Percentiles rank a stretch among this genome's conserved stretches.
These are phyloP conservation scores for Caenorhabditis wallacei DNA, from an alignment of 2,888 invertebrate genomes.

Conservation along the genomic window DNA sequence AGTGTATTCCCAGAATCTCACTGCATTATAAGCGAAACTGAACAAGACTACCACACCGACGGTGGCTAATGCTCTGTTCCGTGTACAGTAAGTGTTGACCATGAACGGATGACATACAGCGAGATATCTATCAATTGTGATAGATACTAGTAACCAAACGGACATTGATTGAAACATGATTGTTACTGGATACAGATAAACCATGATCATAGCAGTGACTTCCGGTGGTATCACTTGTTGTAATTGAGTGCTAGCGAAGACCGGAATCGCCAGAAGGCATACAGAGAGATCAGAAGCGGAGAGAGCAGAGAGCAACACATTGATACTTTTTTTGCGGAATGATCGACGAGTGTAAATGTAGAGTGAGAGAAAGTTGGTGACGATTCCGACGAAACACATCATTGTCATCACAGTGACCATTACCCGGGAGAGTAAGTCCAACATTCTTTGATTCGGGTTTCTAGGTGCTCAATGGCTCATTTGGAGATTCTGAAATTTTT, in stretches of 20 bases:
- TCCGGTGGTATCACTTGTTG: slow-evolving; percentile 55
- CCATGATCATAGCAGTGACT: slow-evolving; percentile 75
- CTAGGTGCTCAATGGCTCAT: slow-evolving; percentile 40
- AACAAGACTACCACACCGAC: slow-evolving; percentile 76
- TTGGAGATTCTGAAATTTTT: slow-evolving; percentile 21
- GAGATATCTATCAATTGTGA: slow-evolving; percentile 81
- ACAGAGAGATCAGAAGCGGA: slow-evolving; percentile 78
- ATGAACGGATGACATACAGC: slow-evolving; percentile 83
- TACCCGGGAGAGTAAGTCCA: slow-evolving; percentile 69
- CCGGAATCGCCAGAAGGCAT: slow-evolving; percentile 80
- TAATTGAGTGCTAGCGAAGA: slow-evolving; percentile 73
- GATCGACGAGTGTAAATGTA: slow-evolving; percentile 78
- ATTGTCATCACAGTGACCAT: slow-evolving; percentile 74
- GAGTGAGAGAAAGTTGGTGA: slow-evolving; percentile 78
- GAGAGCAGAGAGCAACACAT: slow-evolving; percentile 79
- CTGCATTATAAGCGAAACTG: slow-evolving; percentile 80
- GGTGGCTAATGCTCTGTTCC: slow-evolving; percentile 76
- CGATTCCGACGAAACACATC: slow-evolving; percentile 77
- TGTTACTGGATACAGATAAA: slow-evolving; percentile 80
- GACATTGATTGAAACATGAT: slow-evolving; percentile 78
- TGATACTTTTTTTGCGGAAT: slow-evolving; percentile 81
- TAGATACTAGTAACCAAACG: slow-evolving; percentile 77
- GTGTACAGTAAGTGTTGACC: slow-evolving; percentile 79
- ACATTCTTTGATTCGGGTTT: slow-evolving; percentile 24
- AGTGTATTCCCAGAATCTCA: slow-evolving; percentile 82